Percentiles rank a stretch among this genome's conserved stretches.
These are phyloP conservation scores for Podarcis muralis DNA, from an alignment of 2,113 vertebrate genomes.

Conservation along the genomic window DNA sequence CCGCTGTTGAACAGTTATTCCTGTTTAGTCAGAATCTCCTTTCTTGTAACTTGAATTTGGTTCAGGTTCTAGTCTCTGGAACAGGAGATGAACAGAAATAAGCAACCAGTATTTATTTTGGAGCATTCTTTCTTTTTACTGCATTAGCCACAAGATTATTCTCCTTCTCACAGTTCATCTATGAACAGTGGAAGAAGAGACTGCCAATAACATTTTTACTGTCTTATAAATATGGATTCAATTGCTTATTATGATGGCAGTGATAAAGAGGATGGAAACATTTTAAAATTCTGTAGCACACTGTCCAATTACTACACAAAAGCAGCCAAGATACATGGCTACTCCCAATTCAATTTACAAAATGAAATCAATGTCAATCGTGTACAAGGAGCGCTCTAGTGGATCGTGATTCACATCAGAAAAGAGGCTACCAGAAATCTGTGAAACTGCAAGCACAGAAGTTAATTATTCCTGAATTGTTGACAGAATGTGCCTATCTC, in stretches of 20 bases:
- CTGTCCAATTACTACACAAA: slow-evolving; percentile 41
- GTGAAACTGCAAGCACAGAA: slow-evolving; percentile 45
- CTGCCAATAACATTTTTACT: slow-evolving; percentile 45
- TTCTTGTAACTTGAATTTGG: too few species aligned
- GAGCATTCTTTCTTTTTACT: not conserved
- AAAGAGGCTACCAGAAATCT: slow-evolving; percentile 51
- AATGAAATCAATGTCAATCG: slow-evolving; percentile 57
- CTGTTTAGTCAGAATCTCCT: too few species aligned
- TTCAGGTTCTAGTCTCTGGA: too few species aligned
- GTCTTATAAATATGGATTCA: slow-evolving; percentile 50
- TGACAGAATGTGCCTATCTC: slow-evolving; percentile 34
- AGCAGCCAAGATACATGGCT: slow-evolving; percentile 26
- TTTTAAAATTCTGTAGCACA: slow-evolving; percentile 32
- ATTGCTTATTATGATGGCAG: slow-evolving; percentile 49
- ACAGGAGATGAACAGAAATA: not conserved
- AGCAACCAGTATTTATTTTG: not conserved
- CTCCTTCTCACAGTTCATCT: not conserved
- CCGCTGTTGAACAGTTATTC: too few species aligned
- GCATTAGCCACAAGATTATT: slow-evolving; percentile 25
- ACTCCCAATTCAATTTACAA: slow-evolving; percentile 53
- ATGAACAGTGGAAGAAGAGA: slow-evolving; percentile 41
- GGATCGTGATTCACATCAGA: slow-evolving; percentile 46
- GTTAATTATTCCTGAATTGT: slow-evolving; percentile 58
- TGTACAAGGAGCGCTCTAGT: slow-evolving; percentile 20
- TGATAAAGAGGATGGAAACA: slow-evolving; percentile 22